phyloP scores from a whole-genome alignment of 2,888 invertebrate genomes.

The Ophioninae sp. region DNA sequence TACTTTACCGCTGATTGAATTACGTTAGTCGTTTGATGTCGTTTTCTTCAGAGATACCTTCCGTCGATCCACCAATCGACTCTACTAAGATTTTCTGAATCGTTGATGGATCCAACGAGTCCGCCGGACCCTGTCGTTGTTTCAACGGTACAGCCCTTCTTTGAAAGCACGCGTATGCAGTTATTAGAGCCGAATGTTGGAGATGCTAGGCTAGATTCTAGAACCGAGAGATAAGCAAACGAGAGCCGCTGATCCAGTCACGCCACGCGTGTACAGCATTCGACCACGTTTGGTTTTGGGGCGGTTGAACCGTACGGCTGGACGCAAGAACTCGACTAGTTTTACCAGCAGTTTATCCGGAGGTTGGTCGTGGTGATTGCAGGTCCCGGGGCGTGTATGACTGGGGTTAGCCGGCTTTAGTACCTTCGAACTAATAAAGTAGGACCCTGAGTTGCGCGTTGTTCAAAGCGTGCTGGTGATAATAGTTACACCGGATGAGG shows the following conservation, averaged over 20 bases:
- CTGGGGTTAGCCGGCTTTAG: conserved; percentile 45
- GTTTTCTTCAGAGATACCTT: no score
- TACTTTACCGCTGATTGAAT: no score
- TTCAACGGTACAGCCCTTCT: neutral
- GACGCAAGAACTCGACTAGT: conserved; percentile 15
- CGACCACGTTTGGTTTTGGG: conserved; percentile 4
- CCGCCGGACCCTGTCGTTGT: neutral
- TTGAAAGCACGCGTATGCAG: conserved; percentile 40
- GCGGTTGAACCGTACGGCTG: conserved; percentile 3
- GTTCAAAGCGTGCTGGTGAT: conserved; percentile 28
- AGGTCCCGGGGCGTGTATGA: conserved; percentile 41
- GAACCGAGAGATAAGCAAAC: conserved; percentile 59
- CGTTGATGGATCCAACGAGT: neutral
- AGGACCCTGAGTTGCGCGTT: conserved; percentile 15
- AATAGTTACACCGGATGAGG: conserved; percentile 24
- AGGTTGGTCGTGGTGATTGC: conserved; percentile 35
- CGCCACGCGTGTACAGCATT: conserved; percentile 21
- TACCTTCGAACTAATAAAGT: conserved; percentile 48
- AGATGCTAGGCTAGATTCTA: conserved; percentile 52
- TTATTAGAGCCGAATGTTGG: conserved; percentile 39
- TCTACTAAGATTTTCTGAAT: no score
- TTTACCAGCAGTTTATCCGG: conserved; percentile 6
- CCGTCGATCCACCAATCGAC: no score
- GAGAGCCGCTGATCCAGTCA: conserved; percentile 52
- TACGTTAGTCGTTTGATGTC: no score